These are phyloP conservation scores for Drosophila hamatofila DNA, from an alignment of 2,888 invertebrate species.

Conservation along the genomic window DNA sequence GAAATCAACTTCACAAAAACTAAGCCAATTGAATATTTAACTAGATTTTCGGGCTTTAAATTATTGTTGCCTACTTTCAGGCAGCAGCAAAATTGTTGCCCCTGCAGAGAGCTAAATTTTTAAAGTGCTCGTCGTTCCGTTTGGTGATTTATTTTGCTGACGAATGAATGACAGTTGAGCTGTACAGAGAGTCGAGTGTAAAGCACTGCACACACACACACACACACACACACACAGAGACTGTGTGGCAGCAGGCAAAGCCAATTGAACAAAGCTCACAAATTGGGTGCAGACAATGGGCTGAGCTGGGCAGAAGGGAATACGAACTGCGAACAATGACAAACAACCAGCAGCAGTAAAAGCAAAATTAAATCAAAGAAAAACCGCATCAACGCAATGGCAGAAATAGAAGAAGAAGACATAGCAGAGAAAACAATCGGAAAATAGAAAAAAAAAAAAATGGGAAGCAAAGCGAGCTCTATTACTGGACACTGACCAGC, in stretches of 20 bases:
- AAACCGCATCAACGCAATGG: conserved; percentile 56
- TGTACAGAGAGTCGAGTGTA: not conserved
- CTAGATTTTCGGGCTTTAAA: not conserved
- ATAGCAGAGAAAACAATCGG: conserved; percentile 30
- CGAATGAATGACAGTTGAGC: conserved; percentile 25
- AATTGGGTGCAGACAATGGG: conserved; percentile 52
- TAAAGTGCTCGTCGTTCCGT: conserved; percentile 14
- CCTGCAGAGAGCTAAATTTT: conserved; percentile 13
- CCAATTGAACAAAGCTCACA: conserved; percentile 65
- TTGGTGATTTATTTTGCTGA: conserved; percentile 39
- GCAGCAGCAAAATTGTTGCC: conserved; percentile 3
- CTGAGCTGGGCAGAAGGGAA: conserved; percentile 2
- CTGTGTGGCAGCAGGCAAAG: conserved; percentile 33
- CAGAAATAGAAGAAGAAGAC: conserved; percentile 26
- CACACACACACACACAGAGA: not conserved
- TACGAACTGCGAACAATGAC: conserved; percentile 44
- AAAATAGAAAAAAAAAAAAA: conserved; percentile 10
- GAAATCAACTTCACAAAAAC: not conserved
- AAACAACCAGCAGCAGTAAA: conserved; percentile 53
- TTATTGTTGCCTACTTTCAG: conserved; percentile 25
- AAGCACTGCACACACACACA: conserved; percentile 7
- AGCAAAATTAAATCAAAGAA: conserved; percentile 76
- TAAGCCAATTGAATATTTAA: conserved; percentile 11
- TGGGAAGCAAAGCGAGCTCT: conserved; percentile 7
- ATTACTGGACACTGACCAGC: conserved; percentile 36